These are phyloP conservation scores for Triplophysa yarkandensis DNA, from an alignment of 2,797 vertebrate species.

Conservation along the genomic window DNA sequence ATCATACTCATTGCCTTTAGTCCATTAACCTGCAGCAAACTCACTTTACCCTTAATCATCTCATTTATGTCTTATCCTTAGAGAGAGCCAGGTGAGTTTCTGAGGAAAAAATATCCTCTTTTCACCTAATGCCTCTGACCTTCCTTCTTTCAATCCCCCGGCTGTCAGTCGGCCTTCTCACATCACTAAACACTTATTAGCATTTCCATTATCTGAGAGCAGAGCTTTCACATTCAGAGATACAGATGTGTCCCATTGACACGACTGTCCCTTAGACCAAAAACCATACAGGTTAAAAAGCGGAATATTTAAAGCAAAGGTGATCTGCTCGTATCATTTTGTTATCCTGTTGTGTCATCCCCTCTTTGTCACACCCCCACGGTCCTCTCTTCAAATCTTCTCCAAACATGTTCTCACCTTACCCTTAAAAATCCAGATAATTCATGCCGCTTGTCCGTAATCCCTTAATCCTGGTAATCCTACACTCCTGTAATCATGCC, in stretches of 20 bases:
- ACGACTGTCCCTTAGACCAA: not conserved
- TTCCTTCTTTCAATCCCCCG: slow-evolving; percentile 36
- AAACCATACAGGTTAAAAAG: not conserved
- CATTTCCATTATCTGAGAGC: slow-evolving; percentile 20
- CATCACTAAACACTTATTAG: slow-evolving; percentile 43
- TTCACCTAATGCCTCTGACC: slow-evolving; percentile 41
- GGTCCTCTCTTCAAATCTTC: not conserved
- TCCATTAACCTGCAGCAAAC: slow-evolving; percentile 21
- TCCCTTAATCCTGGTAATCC: too few species aligned
- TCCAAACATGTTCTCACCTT: not conserved
- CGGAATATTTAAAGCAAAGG: not conserved
- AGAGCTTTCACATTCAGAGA: not conserved
- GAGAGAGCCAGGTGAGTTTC: slow-evolving; percentile 12
- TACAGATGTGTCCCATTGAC: slow-evolving; percentile 1
- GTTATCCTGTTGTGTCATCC: not conserved
- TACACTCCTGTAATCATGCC: too few species aligned
- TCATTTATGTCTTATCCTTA: not conserved
- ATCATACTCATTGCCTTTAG: slow-evolving; percentile 2
- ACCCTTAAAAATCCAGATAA: too few species aligned
- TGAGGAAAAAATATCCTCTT: slow-evolving; percentile 12
- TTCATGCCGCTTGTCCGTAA: too few species aligned
- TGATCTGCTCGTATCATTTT: not conserved
- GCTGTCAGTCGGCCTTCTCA: slow-evolving; percentile 32
- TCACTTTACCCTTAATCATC: slow-evolving; percentile 23
- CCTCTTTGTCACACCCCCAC: not conserved